Conservation (phyloP, 1,140 invertebrate species). For the Macrobrachium rosenbergii region DNA sequence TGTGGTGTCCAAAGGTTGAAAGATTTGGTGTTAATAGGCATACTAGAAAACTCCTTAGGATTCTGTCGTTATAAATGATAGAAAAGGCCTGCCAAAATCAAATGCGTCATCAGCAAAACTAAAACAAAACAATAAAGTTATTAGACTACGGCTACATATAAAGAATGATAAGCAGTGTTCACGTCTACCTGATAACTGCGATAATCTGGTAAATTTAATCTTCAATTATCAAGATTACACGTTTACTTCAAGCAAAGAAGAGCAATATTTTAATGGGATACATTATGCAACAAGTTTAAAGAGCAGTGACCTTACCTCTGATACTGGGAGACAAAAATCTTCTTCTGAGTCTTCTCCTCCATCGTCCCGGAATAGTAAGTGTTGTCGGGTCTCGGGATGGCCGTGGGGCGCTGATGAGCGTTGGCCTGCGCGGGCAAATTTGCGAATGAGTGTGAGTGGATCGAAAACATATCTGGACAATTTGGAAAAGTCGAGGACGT, state of each 20-base stretch:
- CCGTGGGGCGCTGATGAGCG: slow-evolving; percentile 3
- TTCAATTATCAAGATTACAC: too few species aligned
- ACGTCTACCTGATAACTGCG: too few species aligned
- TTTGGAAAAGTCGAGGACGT: neutral
- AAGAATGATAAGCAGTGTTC: too few species aligned
- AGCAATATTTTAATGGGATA: too few species aligned
- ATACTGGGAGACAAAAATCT: slow-evolving; percentile 38
- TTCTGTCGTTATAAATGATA: too few species aligned
- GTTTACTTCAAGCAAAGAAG: too few species aligned
- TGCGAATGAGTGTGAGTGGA: neutral
- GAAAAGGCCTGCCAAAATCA: too few species aligned
- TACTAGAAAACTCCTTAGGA: too few species aligned
- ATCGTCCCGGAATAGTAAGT: neutral
- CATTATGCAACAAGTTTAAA: neutral
- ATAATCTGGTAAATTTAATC: too few species aligned
- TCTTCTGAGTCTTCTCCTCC: slow-evolving; percentile 35
- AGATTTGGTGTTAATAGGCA: neutral
- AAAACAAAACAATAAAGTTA: too few species aligned
- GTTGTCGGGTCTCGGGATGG: slow-evolving; percentile 21
- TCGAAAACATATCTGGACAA: neutral
- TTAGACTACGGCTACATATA: too few species aligned
- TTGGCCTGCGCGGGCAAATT: neutral
- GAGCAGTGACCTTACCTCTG: neutral
- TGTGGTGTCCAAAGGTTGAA: neutral
- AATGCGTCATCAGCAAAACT: too few species aligned